Evolutionary conservation across 2,113 vertebrate genomes (phyloP), one percentile per base, ranked within the genome.

Genomic region (Cathartes aura): DNA sequence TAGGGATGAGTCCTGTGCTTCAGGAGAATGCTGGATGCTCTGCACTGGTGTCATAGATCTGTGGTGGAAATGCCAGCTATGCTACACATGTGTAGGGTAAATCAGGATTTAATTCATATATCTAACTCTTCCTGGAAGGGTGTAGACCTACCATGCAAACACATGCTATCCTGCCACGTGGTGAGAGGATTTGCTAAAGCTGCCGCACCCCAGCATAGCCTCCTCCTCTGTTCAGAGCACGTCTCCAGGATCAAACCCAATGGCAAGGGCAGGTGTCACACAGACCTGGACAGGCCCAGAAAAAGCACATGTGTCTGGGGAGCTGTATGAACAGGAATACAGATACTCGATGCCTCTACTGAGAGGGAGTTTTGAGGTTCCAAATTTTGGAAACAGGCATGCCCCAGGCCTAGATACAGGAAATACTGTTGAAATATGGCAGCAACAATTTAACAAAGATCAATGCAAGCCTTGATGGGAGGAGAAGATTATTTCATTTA

Each of bases 161-260:
- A 36, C 13, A 7, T 9, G 11, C 12, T 38, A 16, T 32, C 11
- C 45, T 71, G 55, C n/a, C 32, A 56, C 0, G 1, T 8, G 14
- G 11, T n/a, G 26, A 70, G 43, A 63, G 19, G 34, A 30, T 58
- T 70, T 59, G 45, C 23, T 71, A 12, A 59, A 71, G 16, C 40
- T 60, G 26, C 20, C n/a, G 26, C n/a, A 16, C 16, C 27, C n/a
- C 21, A 50, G 26, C 18, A 73, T 0, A 0, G 18, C 36, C 17
- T 52, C 15, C 32, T 62, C 34, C 18, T 87, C 76, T 63, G 12
- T 21, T 78, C 34, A 73, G 72, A 83, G 29, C 20, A 55, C 1
- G 0, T 52, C 34, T 80, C 27, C 0, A 0, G 36, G 15, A 56
- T 43, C 42, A 72, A 55, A 56, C 15, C 7, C 1, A 2, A 34